These are phyloP conservation scores for Apis dorsata DNA, from an alignment of 1,140 invertebrate species.

Conservation along the genomic window DNA sequence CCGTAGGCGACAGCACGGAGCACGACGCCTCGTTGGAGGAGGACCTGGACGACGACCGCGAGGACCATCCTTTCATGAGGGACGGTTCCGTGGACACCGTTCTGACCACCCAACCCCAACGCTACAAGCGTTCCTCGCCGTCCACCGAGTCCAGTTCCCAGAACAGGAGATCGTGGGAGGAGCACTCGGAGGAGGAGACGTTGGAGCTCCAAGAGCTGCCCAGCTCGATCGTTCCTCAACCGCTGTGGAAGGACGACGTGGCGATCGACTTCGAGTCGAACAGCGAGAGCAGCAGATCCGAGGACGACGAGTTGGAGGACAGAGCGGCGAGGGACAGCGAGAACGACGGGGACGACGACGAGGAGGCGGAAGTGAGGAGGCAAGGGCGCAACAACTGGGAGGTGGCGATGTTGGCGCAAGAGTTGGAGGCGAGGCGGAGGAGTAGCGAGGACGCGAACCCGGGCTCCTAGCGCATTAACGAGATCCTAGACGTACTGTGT, in stretches of 20 bases:
- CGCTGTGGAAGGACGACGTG: conserved; percentile 75
- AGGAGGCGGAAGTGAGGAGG: conserved; percentile 67
- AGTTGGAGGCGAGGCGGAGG: conserved; percentile 83
- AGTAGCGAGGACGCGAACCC: conserved; percentile 76
- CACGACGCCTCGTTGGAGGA: conserved; percentile 69
- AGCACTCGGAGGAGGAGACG: conserved; percentile 82
- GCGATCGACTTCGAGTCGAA: conserved; percentile 80
- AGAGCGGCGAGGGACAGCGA: conserved; percentile 64
- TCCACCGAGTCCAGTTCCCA: conserved; percentile 71
- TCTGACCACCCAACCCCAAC: conserved; percentile 72
- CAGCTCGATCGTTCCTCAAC: conserved; percentile 76
- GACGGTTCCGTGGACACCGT: conserved; percentile 82
- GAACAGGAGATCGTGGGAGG: conserved; percentile 81
- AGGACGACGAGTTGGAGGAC: conserved; percentile 72
- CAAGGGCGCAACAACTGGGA: conserved; percentile 87
- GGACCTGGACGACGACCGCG: conserved; percentile 72
- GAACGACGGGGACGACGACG: conserved; percentile 66
- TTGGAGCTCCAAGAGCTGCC: conserved; percentile 82
- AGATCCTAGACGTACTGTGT: conserved; percentile 73
- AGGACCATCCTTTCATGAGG: conserved; percentile 82
- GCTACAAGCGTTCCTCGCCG: conserved; percentile 70
- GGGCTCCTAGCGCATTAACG: conserved; percentile 79
- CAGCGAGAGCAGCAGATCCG: conserved; percentile 74
- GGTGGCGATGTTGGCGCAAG: conserved; percentile 87
- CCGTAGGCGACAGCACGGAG: conserved; percentile 66